A percentile compares a stretch with the other conserved stretches of the same genome.
These are phyloP conservation scores for Gastracanthus pulcherrimus DNA, from an alignment of 2,888 invertebrate species.

Conservation along the genomic window DNA sequence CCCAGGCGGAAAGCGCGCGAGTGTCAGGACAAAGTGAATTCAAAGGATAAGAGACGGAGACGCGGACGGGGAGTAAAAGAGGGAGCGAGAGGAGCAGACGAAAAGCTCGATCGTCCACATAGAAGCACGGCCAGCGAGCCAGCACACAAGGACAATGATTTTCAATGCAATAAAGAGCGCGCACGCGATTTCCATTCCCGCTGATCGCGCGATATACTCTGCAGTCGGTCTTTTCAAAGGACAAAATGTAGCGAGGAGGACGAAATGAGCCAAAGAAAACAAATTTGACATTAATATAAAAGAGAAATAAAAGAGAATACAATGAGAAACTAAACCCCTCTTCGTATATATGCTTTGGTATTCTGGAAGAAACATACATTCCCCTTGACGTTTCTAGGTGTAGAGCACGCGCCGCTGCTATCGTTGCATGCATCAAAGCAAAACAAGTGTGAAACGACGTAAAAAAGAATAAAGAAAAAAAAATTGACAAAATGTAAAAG, in stretches of 20 bases:
- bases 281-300: slow-evolving; percentile 30
- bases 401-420: slow-evolving; percentile 23
- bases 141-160: slow-evolving; percentile 13
- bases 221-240: slow-evolving; percentile 20
- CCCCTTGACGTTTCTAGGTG: slow-evolving; percentile 47
- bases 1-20: too few relatives aligned
- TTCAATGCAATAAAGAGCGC: slow-evolving; percentile 48
- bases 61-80: not conserved
- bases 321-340: slow-evolving; percentile 10
- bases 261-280: slow-evolving; percentile 6
- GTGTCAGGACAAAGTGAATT: too few relatives aligned
- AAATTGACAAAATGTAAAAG: too few relatives aligned
- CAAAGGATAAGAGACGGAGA: too few relatives aligned
- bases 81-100: not conserved
- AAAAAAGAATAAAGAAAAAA: too few relatives aligned
- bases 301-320: not conserved
- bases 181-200: not conserved
- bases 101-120: not conserved
- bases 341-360: slow-evolving; percentile 49
- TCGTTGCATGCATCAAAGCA: slow-evolving; percentile 25
- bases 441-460: not conserved
- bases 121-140: slow-evolving; percentile 19
- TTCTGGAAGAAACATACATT: slow-evolving; percentile 43
- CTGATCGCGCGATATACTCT: not conserved
- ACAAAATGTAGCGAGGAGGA: too few relatives aligned